phyloP scores from a whole-genome alignment of 2,888 invertebrate species.

The Acleris sparsana region DNA sequence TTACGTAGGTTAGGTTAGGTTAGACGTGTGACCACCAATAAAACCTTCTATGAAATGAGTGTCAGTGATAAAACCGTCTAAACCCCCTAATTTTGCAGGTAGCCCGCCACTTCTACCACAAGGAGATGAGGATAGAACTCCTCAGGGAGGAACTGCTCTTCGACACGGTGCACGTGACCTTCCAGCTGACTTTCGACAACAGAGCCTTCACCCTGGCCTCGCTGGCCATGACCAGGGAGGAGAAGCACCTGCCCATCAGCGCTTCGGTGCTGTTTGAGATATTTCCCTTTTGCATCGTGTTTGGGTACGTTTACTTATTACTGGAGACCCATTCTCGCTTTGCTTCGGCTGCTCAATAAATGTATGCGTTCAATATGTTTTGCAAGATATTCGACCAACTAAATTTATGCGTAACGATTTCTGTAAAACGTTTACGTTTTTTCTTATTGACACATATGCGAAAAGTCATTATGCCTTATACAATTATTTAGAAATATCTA shows the following conservation, averaged over 20 bases:
- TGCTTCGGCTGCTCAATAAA: no score
- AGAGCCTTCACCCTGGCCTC: slow-evolving; percentile 93
- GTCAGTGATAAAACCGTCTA: neutral
- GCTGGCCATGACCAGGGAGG: slow-evolving; percentile 92
- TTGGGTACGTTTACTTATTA: slow-evolving; percentile 86
- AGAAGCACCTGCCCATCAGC: slow-evolving; percentile 94
- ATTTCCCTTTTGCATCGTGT: slow-evolving; percentile 98
- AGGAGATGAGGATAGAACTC: slow-evolving; percentile 96
- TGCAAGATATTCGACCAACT: no score
- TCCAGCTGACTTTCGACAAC: slow-evolving; percentile 97
- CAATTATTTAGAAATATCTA: no score
- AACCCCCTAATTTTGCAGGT: slow-evolving; percentile 80
- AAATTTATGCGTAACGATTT: no score
- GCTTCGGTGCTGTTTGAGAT: slow-evolving; percentile 97
- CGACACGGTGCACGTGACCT: slow-evolving; percentile 96
- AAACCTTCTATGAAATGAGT: no score
- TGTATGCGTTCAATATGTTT: no score
- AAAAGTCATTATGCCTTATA: no score
- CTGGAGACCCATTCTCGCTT: no score
- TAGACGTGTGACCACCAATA: no score
- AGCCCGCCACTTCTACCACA: slow-evolving; percentile 96
- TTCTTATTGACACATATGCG: no score
- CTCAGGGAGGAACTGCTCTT: slow-evolving; percentile 93
- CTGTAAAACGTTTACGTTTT: no score
- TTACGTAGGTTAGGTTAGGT: no score